Conservation (phyloP, 2,797 vertebrate genomes). For the Enteromius fasciolatus region DNA sequence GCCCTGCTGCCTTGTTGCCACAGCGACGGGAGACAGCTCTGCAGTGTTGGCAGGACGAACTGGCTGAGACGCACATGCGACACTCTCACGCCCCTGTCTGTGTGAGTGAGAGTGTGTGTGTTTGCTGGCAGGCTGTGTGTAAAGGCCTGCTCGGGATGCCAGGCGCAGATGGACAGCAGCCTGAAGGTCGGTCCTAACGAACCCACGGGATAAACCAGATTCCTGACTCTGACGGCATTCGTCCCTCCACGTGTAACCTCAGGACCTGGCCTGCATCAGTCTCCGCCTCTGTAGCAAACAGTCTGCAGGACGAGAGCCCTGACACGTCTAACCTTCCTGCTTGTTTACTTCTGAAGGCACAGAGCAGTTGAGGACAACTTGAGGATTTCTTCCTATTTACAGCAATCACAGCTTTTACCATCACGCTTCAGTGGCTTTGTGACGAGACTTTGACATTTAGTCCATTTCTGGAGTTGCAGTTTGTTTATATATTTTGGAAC, state of each 20-base stretch:
- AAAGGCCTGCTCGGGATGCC: conserved; percentile 47
- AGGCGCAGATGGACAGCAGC: conserved; percentile 62
- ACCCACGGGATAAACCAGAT: conserved; percentile 44
- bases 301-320: conserved; percentile 23
- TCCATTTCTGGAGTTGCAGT: conserved; percentile 6
- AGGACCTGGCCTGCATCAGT: conserved; percentile 23
- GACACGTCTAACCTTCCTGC: conserved; percentile 18
- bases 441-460: not conserved
- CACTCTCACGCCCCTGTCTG: conserved; percentile 54
- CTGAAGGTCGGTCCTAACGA: conserved; percentile 57
- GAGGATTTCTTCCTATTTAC: not conserved
- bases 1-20: conserved; percentile 59
- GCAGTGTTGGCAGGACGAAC: conserved; percentile 67
- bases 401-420: not conserved
- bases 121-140: conserved; percentile 50
- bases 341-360: not conserved
- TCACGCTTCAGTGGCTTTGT: conserved; percentile 8
- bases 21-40: conserved; percentile 63
- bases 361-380: conserved; percentile 14
- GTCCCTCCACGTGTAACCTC: conserved; percentile 26
- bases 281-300: not conserved
- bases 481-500: conserved; percentile 6
- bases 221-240: conserved; percentile 45
- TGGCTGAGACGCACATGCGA: conserved; percentile 49
- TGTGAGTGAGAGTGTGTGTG: conserved; percentile 51